These are phyloP conservation scores for Todiramphus chloris DNA, from an alignment of 2,113 vertebrate genomes.

Conservation along the genomic window DNA sequence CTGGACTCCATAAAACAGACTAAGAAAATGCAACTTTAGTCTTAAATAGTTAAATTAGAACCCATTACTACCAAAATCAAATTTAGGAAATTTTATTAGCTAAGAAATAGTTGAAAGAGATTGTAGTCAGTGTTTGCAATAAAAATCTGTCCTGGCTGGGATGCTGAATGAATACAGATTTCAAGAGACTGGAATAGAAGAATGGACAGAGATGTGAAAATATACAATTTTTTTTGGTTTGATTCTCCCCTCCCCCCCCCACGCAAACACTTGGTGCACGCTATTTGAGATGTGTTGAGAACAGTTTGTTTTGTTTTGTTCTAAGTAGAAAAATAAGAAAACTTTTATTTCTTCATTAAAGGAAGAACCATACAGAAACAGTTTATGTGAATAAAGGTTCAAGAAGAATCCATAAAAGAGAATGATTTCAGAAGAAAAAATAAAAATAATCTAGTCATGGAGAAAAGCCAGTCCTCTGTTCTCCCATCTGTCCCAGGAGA, in stretches of 20 bases:
- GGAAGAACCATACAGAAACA: neutral
- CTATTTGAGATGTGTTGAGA: too few relatives aligned
- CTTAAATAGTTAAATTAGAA: slow-evolving; percentile 23
- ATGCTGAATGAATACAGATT: neutral
- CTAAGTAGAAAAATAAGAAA: too few relatives aligned
- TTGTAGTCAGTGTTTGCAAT: neutral
- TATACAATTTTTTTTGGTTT: neutral
- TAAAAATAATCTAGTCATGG: neutral
- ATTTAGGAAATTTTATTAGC: neutral
- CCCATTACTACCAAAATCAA: neutral
- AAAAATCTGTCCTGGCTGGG: neutral
- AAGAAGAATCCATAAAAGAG: neutral
- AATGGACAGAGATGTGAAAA: neutral
- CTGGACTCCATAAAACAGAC: neutral
- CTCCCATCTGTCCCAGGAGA: neutral
- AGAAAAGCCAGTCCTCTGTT: neutral
- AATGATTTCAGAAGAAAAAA: neutral
- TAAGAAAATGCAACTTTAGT: neutral
- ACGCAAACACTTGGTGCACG: too few relatives aligned
- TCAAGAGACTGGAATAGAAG: neutral
- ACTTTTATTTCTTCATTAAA: neutral
- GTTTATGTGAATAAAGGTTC: neutral
- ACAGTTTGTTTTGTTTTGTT: too few relatives aligned
- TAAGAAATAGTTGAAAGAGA: neutral
- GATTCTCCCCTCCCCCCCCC: too few relatives aligned